These are phyloP conservation scores for Lagothrix lagotricha DNA, from an alignment of 2,797 vertebrate genomes.

Conservation along the genomic window DNA sequence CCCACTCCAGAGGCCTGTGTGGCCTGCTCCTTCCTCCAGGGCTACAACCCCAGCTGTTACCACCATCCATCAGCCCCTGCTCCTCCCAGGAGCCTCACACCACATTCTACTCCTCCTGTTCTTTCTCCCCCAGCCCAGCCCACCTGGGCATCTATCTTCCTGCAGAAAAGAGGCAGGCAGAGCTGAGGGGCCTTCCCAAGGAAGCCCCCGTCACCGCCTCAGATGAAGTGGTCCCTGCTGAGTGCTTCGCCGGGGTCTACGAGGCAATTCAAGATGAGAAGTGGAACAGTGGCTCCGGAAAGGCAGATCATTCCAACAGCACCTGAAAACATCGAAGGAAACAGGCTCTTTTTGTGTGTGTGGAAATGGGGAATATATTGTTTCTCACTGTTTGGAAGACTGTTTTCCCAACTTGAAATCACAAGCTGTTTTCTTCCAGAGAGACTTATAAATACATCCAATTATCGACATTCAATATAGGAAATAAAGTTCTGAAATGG, in stretches of 20 bases:
- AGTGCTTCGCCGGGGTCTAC: slow-evolving; percentile 55
- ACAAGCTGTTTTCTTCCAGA: slow-evolving; percentile 73
- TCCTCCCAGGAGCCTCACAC: not conserved
- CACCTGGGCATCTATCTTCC: slow-evolving; percentile 5
- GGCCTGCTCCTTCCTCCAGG: not conserved
- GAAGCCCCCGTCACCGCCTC: slow-evolving; percentile 36
- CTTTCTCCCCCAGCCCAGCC: not conserved
- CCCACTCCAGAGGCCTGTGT: not conserved
- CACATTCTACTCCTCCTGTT: not conserved
- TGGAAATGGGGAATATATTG: slow-evolving; percentile 70
- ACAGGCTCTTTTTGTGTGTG: slow-evolving; percentile 62
- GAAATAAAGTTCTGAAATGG: slow-evolving; percentile 76
- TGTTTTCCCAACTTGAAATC: slow-evolving; percentile 74
- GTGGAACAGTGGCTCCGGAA: slow-evolving; percentile 49
- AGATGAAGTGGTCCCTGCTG: slow-evolving; percentile 70
- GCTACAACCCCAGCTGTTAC: not conserved
- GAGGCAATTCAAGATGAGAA: slow-evolving; percentile 73
- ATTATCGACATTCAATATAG: slow-evolving; percentile 75
- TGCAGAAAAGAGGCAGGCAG: not conserved
- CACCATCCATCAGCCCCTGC: not conserved
- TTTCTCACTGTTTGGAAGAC: slow-evolving; percentile 67
- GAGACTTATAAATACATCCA: slow-evolving; percentile 76
- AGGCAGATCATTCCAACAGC: slow-evolving; percentile 71
- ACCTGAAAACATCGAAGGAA: slow-evolving; percentile 50
- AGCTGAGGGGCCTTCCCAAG: not conserved